These are phyloP conservation scores for Schizothorax lantsangensis DNA, from an alignment of 2,797 vertebrate genomes.

Conservation along the genomic window DNA sequence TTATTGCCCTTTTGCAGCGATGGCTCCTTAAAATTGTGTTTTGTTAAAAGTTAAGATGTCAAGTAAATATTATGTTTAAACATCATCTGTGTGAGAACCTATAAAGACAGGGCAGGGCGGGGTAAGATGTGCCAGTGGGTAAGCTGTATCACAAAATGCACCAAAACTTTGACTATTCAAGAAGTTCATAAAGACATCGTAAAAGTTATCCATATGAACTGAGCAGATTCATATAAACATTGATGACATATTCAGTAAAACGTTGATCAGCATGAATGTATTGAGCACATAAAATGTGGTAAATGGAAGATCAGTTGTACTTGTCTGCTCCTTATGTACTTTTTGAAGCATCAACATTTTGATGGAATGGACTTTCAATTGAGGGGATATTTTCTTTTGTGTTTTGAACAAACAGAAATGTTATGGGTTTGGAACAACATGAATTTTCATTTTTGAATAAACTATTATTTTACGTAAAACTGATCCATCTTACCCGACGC, in stretches of 20 bases:
- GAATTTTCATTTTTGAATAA: not conserved
- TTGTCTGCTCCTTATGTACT: not conserved
- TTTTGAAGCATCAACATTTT: not conserved
- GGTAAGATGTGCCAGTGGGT: not conserved
- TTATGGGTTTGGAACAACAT: not conserved
- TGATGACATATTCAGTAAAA: not conserved
- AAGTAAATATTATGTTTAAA: not conserved
- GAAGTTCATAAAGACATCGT: not conserved
- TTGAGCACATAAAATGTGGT: not conserved
- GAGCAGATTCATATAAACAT: not conserved
- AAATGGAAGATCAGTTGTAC: not conserved
- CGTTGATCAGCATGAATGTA: not conserved
- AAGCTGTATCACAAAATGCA: not conserved
- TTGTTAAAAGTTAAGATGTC: not conserved
- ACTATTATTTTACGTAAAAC: not conserved
- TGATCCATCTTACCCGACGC: not conserved
- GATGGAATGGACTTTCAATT: not conserved
- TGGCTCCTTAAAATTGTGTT: not conserved
- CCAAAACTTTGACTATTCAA: not conserved
- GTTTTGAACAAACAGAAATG: not conserved
- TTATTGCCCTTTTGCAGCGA: not conserved
- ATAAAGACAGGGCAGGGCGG: not conserved
- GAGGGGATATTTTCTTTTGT: not conserved
- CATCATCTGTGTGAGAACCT: not conserved
- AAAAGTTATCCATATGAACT: not conserved